These are phyloP conservation scores for Urocynchramus pylzowi DNA, from an alignment of 2,113 vertebrate species.

Conservation along the genomic window DNA sequence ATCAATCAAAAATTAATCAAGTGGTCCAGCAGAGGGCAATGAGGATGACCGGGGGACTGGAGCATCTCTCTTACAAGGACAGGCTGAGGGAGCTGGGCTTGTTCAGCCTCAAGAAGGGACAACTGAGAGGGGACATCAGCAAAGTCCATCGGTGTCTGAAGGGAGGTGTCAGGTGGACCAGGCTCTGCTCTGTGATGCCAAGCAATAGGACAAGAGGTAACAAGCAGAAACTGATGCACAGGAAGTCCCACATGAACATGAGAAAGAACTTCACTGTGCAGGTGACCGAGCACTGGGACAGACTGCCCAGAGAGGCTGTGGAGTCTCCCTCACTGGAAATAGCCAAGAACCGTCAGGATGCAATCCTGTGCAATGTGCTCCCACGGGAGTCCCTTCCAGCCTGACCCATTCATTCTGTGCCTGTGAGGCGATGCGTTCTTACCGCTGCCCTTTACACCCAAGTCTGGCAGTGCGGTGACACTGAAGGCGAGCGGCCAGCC, in stretches of 20 bases:
- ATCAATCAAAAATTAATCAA: background rate
- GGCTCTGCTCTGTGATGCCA: background rate
- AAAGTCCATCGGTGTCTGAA: background rate
- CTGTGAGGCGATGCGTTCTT: accelerated
- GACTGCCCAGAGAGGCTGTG: background rate
- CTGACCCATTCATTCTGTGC: background rate
- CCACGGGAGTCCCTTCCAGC: background rate
- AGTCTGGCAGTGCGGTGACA: accelerated
- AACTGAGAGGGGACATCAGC: background rate
- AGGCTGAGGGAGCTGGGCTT: background rate
- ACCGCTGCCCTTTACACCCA: accelerated
- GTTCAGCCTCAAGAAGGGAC: background rate
- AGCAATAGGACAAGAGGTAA: background rate
- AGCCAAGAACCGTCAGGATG: background rate
- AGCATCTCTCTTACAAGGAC: background rate
- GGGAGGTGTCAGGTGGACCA: background rate
- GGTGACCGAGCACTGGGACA: background rate
- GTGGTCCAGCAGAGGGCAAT: background rate
- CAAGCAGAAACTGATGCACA: background rate
- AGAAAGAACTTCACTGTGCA: background rate
- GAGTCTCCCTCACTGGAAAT: background rate
- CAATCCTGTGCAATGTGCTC: background rate
- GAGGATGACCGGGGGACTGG: background rate
- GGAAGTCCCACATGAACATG: background rate
- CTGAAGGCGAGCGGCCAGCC: accelerated